These are phyloP conservation scores for Euthynnus affinis DNA, from an alignment of 2,797 vertebrate genomes.

Conservation along the genomic window DNA sequence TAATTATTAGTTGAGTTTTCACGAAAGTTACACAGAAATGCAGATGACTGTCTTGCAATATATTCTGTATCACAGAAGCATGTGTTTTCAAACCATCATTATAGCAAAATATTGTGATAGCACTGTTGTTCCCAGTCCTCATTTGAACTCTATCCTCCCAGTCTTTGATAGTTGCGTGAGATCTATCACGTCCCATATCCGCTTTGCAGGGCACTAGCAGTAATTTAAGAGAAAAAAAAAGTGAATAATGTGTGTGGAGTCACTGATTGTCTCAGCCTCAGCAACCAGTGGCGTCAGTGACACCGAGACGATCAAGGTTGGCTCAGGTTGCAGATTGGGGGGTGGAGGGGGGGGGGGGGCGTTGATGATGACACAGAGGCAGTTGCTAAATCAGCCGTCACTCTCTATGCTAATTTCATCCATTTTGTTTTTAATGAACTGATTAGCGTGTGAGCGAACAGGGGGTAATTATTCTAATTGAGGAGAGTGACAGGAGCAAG, in stretches of 20 bases:
- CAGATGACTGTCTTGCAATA: no score
- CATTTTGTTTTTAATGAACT: conserved; percentile 90
- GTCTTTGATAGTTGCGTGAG: not conserved
- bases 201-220: not conserved
- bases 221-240: conserved; percentile 23
- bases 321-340: conserved; percentile 52
- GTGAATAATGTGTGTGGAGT: conserved; percentile 21
- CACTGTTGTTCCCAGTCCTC: not conserved
- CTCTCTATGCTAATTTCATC: conserved; percentile 87
- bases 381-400: conserved; percentile 83
- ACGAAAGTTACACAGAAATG: not conserved
- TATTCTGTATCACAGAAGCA: not conserved
- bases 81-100: not conserved
- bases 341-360: conserved; percentile 16
- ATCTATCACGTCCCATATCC: not conserved
- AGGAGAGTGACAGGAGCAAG: conserved; percentile 83
- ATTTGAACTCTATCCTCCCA: conserved; percentile 7
- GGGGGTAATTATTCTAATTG: conserved; percentile 89
- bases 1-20: not conserved
- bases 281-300: conserved; percentile 59
- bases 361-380: conserved; percentile 79
- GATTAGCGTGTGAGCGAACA: conserved; percentile 86
- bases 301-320: conserved; percentile 55
- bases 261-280: conserved; percentile 48
- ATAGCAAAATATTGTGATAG: conserved; percentile 1